Base-by-base conservation (phyloP, 2,113 vertebrate species). In the Myotis brandtii region DNA sequence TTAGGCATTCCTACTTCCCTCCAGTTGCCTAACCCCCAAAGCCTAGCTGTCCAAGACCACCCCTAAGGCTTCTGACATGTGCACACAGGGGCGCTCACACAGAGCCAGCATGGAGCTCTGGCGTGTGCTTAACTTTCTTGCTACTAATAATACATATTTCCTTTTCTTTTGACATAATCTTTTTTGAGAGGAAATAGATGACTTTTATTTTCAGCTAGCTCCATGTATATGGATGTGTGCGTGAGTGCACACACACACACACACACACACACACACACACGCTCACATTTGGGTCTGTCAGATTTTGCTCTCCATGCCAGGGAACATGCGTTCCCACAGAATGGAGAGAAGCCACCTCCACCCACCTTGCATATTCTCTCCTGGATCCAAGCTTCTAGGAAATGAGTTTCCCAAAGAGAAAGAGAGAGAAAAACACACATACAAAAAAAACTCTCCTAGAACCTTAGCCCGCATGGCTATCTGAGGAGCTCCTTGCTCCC, bases 281-380 rank as follows among this genome's bases (percentile, higher is more conserved):
- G 52, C 82, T 96, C 86, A 95, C 94, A 96, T 95, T 97, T 97
- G 94, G 97, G 97, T 98, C 97, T 98, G 96, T 97, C 96, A 97
- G 95, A 97, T 90, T 96, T 94, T 94, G 72, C 82, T 96, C 96
- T 86, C 91, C 34, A 91, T 97, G 97, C 97, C 96, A 97, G 95
- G 97, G 97, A 98, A 97, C 97, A 98, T 97, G 97, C 97, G 97
- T 97, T 98, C 97, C 93, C 40, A 7, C 97, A 97, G 97, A 97
- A 98, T 97, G 97, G 97, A 97, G 97, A 98, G 89, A 95, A 97
- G 97, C 97, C 97, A 96, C 97, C 97, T 96, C 96, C 97, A 97
- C 97, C 97, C 97, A 97, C 97, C 96, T 97, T 97, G 96, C 97
- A 97, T 97, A 97, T 98, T 98, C 97, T 97, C 97, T 97, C 96